phyloP scores from a whole-genome alignment of 1,140 invertebrate species.

The Tetramorium parvispinum region DNA sequence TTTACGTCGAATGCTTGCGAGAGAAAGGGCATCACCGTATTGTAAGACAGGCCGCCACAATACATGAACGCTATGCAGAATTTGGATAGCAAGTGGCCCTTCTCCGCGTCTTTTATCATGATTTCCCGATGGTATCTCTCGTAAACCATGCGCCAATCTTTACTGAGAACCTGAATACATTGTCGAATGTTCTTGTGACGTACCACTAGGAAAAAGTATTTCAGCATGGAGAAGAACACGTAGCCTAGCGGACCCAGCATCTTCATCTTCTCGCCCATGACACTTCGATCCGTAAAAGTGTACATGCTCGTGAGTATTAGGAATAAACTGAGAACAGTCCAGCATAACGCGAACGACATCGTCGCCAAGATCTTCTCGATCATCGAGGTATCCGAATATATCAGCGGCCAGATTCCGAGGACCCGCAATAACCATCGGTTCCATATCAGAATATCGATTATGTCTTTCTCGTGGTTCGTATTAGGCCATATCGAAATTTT shows the following conservation, averaged over 20 bases:
- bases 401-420: slow-evolving; percentile 62
- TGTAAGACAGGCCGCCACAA: slow-evolving; percentile 59
- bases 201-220: slow-evolving; percentile 42
- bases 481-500: not conserved
- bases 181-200: slow-evolving; percentile 37
- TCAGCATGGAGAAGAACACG: slow-evolving; percentile 48
- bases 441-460: slow-evolving; percentile 14
- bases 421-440: slow-evolving; percentile 62
- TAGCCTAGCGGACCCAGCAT: slow-evolving; percentile 51
- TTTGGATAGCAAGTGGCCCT: slow-evolving; percentile 40
- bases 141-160: slow-evolving; percentile 63
- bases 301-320: slow-evolving; percentile 44
- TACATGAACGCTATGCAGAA: slow-evolving; percentile 55
- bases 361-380: slow-evolving; percentile 25
- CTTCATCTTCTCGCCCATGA: slow-evolving; percentile 21
- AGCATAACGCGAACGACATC: slow-evolving; percentile 35
- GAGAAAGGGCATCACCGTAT: slow-evolving; percentile 40
- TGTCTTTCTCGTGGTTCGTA: slow-evolving; percentile 3
- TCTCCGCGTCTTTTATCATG: slow-evolving; percentile 49
- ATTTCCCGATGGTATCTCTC: not conserved
- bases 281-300: slow-evolving; percentile 18
- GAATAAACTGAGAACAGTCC: slow-evolving; percentile 12
- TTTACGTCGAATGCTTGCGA: not conserved
- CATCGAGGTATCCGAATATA: not conserved
- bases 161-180: slow-evolving; percentile 58